Evolutionary conservation across 2,888 invertebrate genomes (phyloP).

Genomic region (Imbricaverruca yamaguchii): DNA sequence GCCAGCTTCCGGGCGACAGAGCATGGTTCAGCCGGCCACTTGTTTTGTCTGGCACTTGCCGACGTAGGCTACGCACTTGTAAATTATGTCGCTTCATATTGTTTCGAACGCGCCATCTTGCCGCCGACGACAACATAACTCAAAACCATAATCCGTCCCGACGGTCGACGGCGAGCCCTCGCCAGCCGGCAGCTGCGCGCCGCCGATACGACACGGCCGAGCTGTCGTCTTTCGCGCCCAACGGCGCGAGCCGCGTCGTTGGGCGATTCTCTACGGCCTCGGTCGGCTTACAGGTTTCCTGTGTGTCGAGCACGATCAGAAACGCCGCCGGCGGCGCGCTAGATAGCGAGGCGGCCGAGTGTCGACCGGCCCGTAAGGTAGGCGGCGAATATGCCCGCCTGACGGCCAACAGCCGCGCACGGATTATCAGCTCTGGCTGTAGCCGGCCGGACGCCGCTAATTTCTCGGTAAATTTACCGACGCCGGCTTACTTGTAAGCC

Average conservation of each 20-base stretch:
- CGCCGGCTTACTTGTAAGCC: neutral
- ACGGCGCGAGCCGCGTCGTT: neutral
- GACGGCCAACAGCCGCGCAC: neutral
- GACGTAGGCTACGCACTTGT: constrained; percentile 3
- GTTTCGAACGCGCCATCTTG: constrained; percentile 9
- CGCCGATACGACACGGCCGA: neutral
- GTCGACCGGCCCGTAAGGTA: neutral
- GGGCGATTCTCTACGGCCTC: neutral
- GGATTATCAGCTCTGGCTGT: neutral
- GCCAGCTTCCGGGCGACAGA: neutral
- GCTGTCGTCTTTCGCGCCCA: neutral
- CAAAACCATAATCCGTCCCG: neutral
- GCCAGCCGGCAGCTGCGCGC: neutral
- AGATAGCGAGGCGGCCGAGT: neutral
- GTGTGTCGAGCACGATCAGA: neutral
- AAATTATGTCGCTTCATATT: constrained; percentile 15
- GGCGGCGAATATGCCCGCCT: neutral
- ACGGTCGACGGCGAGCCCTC: neutral
- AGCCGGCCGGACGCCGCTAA: neutral
- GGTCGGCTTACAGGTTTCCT: constrained; percentile 4
- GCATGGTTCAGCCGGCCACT: neutral
- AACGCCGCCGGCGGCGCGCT: neutral
- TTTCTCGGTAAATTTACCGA: neutral
- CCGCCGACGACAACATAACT: neutral
- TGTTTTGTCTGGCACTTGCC: neutral